Evolutionary conservation across 2,797 vertebrate species (phyloP).

Genomic region (Microhierax caerulescens): DNA sequence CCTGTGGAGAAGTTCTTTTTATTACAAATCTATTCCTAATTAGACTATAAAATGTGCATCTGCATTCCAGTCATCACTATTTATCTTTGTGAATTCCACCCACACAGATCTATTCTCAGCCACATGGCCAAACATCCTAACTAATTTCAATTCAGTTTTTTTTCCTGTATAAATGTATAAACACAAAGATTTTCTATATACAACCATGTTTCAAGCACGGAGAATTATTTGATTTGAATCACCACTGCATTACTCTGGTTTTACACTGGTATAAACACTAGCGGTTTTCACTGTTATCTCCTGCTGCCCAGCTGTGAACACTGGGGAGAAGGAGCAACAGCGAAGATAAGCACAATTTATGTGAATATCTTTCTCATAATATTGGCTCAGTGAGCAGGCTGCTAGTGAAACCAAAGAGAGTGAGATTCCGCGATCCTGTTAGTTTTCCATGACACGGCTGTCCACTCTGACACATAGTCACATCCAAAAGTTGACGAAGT

Average conservation of each 20-base stretch:
- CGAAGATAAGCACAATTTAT: constrained; percentile 19
- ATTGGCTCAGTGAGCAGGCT: background rate
- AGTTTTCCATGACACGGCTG: background rate
- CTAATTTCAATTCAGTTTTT: background rate
- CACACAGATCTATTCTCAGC: background rate
- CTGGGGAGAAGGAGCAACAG: background rate
- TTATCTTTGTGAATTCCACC: constrained; percentile 1
- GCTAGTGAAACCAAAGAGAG: background rate
- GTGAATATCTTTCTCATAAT: background rate
- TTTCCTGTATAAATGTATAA: background rate
- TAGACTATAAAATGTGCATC: background rate
- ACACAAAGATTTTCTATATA: constrained; percentile 21
- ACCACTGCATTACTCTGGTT: background rate
- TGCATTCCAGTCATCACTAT: background rate
- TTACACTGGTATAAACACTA: constrained; percentile 33
- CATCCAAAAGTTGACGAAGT: constrained; percentile 8
- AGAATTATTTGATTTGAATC: constrained; percentile 50
- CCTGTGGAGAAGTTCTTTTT: background rate
- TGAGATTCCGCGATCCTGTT: background rate
- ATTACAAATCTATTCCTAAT: background rate
- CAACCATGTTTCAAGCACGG: background rate
- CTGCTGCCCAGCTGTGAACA: constrained; percentile 17
- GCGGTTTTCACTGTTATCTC: constrained; percentile 24
- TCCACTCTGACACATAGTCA: background rate
- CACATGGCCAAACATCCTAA: constrained; percentile 22